A percentile compares a stretch with the other conserved stretches of the same genome.
Conservation (phyloP, 2,888 invertebrate genomes). For the Byasa hedistus region DNA sequence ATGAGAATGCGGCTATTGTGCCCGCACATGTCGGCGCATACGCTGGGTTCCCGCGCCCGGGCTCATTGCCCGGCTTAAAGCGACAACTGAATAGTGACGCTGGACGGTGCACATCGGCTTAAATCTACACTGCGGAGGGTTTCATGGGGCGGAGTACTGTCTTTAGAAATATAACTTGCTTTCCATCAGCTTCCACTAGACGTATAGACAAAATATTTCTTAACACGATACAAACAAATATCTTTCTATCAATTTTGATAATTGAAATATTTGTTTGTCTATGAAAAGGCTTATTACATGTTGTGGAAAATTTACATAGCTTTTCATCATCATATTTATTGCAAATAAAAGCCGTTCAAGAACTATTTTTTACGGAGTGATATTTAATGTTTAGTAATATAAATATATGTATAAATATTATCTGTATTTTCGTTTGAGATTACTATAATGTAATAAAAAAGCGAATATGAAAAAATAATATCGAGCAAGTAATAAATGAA, state of each 20-base stretch:
- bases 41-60: slow-evolving; percentile 53
- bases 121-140: slow-evolving; percentile 26
- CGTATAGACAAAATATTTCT: neutral
- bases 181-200: slow-evolving; percentile 2
- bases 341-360: no score
- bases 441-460: no score
- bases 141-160: slow-evolving; percentile 22
- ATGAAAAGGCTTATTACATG: neutral
- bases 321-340: no score
- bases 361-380: no score
- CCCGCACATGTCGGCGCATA: slow-evolving; percentile 73
- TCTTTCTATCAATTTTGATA: neutral
- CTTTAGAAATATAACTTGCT: slow-evolving; percentile 22
- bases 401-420: no score
- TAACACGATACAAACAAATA: neutral
- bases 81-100: slow-evolving; percentile 43
- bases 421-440: no score
- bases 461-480: no score
- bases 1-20: slow-evolving; percentile 80
- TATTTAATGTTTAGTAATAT: no score
- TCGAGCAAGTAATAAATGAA: no score
- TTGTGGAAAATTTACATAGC: no score
- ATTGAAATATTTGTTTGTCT: neutral
- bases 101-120: slow-evolving; percentile 39
- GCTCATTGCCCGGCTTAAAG: slow-evolving; percentile 45